Percentiles rank a stretch among this genome's conserved stretches.
These are phyloP conservation scores for Clarias macrocephalus DNA, from an alignment of 2,113 vertebrate species.

Conservation along the genomic window DNA sequence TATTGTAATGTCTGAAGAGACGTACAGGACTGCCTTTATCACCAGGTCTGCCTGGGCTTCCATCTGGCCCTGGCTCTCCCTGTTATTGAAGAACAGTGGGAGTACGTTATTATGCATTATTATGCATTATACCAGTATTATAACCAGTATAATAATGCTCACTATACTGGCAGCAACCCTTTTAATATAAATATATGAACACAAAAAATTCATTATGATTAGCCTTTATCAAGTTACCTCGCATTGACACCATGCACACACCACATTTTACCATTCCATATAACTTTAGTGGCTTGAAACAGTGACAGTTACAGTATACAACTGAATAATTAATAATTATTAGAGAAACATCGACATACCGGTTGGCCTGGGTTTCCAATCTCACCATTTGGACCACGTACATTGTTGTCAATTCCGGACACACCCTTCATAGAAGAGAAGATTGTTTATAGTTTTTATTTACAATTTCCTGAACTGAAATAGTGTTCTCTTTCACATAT, in stretches of 20 bases:
- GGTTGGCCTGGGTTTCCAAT: slow-evolving; percentile 72
- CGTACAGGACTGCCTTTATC: slow-evolving; percentile 63
- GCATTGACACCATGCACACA: neutral
- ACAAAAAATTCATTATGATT: neutral
- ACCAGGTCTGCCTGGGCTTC: slow-evolving; percentile 54
- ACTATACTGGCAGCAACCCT: neutral
- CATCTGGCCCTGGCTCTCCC: slow-evolving; percentile 66
- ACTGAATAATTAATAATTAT: neutral
- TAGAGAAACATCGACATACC: slow-evolving; percentile 63
- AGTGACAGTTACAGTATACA: neutral
- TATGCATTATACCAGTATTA: neutral
- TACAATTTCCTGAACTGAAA: neutral
- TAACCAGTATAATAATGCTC: neutral
- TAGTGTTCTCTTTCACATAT: too few species aligned
- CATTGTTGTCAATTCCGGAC: slow-evolving; percentile 68
- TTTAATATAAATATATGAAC: neutral
- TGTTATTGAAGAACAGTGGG: slow-evolving; percentile 41
- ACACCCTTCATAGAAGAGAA: slow-evolving; percentile 69
- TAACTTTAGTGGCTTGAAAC: neutral
- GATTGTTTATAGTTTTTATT: neutral
- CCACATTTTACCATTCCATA: neutral
- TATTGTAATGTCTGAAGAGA: neutral
- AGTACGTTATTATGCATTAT: neutral
- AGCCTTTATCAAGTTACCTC: neutral
- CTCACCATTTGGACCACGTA: slow-evolving; percentile 75